These are phyloP conservation scores for Eupithecia subfuscata DNA, from an alignment of 2,888 invertebrate species.

Conservation along the genomic window DNA sequence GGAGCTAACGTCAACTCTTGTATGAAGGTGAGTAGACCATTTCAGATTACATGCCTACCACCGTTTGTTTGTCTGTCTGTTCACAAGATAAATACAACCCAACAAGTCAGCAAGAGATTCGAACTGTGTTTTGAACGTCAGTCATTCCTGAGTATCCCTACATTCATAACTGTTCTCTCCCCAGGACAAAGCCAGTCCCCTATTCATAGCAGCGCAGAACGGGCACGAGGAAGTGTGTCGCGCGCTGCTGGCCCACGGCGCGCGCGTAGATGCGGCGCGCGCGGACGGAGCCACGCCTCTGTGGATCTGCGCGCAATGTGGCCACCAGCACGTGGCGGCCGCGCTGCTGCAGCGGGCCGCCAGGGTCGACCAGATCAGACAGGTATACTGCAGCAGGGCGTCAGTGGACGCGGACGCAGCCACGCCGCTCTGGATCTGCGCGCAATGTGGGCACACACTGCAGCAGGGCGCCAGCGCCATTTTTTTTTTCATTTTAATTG, in stretches of 20 bases:
- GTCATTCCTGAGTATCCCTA: not conserved
- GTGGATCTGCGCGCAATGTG: constrained; percentile 98
- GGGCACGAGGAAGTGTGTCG: constrained; percentile 93
- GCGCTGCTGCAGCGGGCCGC: constrained; percentile 91
- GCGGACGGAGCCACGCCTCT: constrained; percentile 94
- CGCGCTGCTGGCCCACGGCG: constrained; percentile 89
- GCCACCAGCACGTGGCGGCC: constrained; percentile 91
- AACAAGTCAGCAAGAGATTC: not conserved
- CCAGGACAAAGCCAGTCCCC: constrained; percentile 95
- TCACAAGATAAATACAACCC: not conserved
- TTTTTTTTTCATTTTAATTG: too few relatives aligned
- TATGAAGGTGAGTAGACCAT: constrained; percentile 87
- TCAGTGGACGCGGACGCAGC: constrained; percentile 87
- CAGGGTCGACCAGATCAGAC: constrained; percentile 90
- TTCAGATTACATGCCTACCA: not conserved
- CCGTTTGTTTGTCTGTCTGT: not conserved
- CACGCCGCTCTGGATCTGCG: constrained; percentile 96
- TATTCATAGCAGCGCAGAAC: constrained; percentile 97
- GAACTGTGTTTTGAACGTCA: not conserved
- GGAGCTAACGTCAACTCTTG: constrained; percentile 92
- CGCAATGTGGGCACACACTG: constrained; percentile 97
- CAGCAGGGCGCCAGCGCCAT: constrained; percentile 91
- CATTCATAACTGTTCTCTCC: constrained; percentile 16
- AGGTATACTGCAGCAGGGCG: constrained; percentile 78
- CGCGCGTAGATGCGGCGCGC: constrained; percentile 88